Evolutionary conservation across 2,113 vertebrate species (phyloP).

Genomic region (Bungarus multicinctus): DNA sequence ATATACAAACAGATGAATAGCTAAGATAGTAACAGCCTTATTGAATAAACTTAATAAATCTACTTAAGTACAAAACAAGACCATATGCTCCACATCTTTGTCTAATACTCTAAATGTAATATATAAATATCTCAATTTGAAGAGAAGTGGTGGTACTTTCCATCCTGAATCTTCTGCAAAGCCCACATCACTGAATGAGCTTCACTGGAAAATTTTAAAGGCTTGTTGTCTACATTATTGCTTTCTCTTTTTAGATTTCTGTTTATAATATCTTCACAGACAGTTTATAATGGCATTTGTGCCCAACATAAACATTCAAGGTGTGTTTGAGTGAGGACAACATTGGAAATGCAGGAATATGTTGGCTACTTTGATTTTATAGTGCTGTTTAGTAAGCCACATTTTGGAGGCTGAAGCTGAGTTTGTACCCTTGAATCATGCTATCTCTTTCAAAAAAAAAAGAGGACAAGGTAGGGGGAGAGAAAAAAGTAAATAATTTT

Average conservation of each 20-base stretch:
- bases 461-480: neutral
- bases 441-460: neutral
- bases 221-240: neutral
- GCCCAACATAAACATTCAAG: constrained; percentile 23
- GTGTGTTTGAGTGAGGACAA: neutral
- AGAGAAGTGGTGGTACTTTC: neutral
- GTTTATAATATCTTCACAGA: neutral
- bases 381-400: neutral
- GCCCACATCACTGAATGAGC: neutral
- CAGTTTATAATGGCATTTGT: constrained; percentile 37
- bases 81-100: fast-evolving
- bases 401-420: neutral
- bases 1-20: neutral
- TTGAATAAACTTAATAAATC: neutral
- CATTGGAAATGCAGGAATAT: neutral
- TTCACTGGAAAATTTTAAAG: neutral
- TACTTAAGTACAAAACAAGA: neutral
- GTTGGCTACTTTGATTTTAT: neutral
- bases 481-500: neutral
- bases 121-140: neutral
- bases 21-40: neutral
- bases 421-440: neutral
- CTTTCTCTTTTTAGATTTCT: constrained; percentile 17
- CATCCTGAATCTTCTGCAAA: neutral
- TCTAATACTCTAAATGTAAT: neutral